These are phyloP conservation scores for Marisa cornuarietis DNA, from an alignment of 1,140 invertebrate genomes.

Conservation along the genomic window DNA sequence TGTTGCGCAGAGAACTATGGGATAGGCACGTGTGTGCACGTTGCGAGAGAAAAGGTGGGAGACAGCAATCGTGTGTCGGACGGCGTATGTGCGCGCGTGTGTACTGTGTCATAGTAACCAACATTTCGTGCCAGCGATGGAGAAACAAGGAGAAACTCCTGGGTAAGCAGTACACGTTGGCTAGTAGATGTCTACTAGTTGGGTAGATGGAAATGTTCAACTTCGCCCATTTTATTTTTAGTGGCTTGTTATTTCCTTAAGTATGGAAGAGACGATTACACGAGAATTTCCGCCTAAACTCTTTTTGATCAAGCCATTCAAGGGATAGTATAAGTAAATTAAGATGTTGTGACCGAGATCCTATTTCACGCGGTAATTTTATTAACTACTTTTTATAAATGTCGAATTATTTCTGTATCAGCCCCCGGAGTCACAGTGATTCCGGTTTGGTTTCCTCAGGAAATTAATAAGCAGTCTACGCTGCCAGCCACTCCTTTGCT, in stretches of 20 bases:
- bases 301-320: no score
- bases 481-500: not conserved
- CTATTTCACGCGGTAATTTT: no score
- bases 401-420: not conserved
- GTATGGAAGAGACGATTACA: not conserved
- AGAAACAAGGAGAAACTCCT: constrained; percentile 23
- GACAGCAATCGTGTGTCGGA: constrained; percentile 7
- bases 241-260: not conserved
- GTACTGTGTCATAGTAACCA: not conserved
- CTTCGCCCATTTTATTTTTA: not conserved
- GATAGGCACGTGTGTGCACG: constrained; percentile 46
- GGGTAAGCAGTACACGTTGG: constrained; percentile 19
- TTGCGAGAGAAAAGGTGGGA: constrained; percentile 23
- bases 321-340: no score
- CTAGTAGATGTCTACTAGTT: no score
- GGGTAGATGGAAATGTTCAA: not conserved
- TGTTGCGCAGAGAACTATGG: constrained; percentile 51
- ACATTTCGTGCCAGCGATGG: not conserved
- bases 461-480: no score
- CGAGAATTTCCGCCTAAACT: no score
- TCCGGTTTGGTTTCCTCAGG: no score
- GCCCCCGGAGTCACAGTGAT: no score
- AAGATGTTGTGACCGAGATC: no score
- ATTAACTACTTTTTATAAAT: not conserved
- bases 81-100: not conserved